Evolutionary conservation across 2,113 vertebrate species (phyloP).

Genomic region (Grus americana): DNA sequence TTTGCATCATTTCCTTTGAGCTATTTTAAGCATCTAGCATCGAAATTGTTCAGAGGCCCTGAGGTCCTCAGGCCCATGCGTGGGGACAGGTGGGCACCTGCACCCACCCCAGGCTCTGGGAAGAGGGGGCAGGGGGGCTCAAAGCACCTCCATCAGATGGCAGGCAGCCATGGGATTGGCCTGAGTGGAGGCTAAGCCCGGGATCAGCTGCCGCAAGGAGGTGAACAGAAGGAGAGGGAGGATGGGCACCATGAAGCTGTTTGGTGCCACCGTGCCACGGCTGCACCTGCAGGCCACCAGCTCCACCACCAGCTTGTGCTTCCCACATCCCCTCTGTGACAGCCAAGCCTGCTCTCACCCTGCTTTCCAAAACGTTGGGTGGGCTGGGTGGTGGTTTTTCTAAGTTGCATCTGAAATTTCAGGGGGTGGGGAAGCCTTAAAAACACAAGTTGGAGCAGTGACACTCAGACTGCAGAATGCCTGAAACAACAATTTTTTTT

Average conservation of each 20-base stretch:
- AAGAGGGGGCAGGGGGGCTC: neutral
- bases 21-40: neutral
- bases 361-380: neutral
- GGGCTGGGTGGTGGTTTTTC: neutral
- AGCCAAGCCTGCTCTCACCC: neutral
- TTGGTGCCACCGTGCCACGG: neutral
- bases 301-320: neutral
- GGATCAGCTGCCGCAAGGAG: accelerated
- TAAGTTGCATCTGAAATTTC: neutral
- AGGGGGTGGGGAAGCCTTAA: neutral
- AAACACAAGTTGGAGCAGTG: neutral
- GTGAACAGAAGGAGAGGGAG: neutral
- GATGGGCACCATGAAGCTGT: neutral
- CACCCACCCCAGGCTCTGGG: neutral
- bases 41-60: neutral
- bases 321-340: neutral
- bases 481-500: slow-evolving; percentile 38
- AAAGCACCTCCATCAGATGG: neutral
- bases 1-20: neutral
- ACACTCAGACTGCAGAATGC: slow-evolving; percentile 31
- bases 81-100: neutral
- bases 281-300: neutral
- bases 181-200: neutral
- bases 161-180: neutral
- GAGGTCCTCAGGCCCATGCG: neutral